phyloP scores from a whole-genome alignment of 2,888 invertebrate genomes.

The Brenthis ino region DNA sequence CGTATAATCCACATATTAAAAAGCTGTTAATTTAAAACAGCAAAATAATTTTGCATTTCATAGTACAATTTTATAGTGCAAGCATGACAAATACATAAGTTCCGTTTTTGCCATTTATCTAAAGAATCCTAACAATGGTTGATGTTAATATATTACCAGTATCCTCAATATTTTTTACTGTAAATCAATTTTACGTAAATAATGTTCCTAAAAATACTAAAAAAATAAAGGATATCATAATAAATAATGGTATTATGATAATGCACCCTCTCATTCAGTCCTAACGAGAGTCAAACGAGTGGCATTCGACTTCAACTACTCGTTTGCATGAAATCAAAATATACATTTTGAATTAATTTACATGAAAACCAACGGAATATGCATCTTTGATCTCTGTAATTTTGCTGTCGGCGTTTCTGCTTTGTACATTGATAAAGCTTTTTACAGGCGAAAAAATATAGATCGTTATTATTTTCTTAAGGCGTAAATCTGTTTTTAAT shows the following conservation, averaged over 20 bases:
- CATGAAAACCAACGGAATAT: constrained; percentile 69
- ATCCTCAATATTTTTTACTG: constrained; percentile 21
- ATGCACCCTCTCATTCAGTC: constrained; percentile 63
- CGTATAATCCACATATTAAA: no score
- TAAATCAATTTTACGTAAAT: constrained; percentile 12
- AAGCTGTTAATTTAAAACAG: no score
- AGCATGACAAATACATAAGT: no score
- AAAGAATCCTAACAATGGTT: no score
- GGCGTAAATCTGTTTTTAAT: background rate
- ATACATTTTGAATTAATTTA: constrained; percentile 79
- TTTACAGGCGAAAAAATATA: background rate
- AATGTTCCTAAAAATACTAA: constrained; percentile 27
- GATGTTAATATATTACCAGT: no score
- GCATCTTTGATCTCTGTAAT: constrained; percentile 53
- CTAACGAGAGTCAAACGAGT: constrained; percentile 70
- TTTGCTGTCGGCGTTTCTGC: constrained; percentile 41
- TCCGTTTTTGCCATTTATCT: no score
- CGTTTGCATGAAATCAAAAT: constrained; percentile 76
- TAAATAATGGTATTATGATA: constrained; percentile 76
- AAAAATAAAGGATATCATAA: constrained; percentile 58
- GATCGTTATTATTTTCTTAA: background rate
- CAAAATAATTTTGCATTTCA: no score
- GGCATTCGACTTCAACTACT: constrained; percentile 65
- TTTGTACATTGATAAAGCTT: constrained; percentile 17
- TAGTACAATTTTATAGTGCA: no score